Evolutionary conservation across 2,113 vertebrate species (phyloP), one percentile per base, ranked within the genome.

Genomic region (Misgurnus mizolepis): DNA sequence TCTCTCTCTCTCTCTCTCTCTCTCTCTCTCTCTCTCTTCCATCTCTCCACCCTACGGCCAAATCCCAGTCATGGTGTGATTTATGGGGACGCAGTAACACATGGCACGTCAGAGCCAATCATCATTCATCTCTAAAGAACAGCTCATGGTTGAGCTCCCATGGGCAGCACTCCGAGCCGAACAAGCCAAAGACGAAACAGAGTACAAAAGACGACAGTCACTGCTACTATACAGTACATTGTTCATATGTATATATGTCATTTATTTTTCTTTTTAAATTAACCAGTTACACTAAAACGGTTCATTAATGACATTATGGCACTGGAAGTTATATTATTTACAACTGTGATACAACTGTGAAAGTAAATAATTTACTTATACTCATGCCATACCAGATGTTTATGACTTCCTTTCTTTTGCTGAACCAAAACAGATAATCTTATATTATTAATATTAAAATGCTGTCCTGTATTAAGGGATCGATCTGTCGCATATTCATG

Each of bases 121-220:
- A 80, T 80, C 47, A 80, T 72, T 80, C 61, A 80, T 77, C 64
- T n/a, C 39, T 65, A n/a, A 64, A 34, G 67, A 80, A 71, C 40
- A 47, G 78, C 67, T 77, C 67, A 66, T 17, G 62, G 27, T 64
- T 62, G 56, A 62, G 61, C 67, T 80, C 67, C 68, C 68, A 72
- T 55, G 61, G 75, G 62, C n/a, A 68, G 41, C 71, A 6, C 43
- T 27, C 17, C 47, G 39, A 71, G 47, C 17, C 64, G 67, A 41
- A 69, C 12, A 61, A 65, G 27, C 14, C n/a, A 22, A 50, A 11
- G 45, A 18, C 7, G 7, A 7, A 12, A 12, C 27, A 64, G 60
- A 70, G 17, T 18, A 75, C 50, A 60, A n/a, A 41, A 80, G 62
- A 66, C 0, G 58, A 66, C 47, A 53, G n/a, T 53, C 45, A 53